A percentile compares a stretch with the other conserved stretches of the same genome.
Evolutionary conservation across 2,797 vertebrate species (phyloP).

Genomic region (Myotis vivesi): DNA sequence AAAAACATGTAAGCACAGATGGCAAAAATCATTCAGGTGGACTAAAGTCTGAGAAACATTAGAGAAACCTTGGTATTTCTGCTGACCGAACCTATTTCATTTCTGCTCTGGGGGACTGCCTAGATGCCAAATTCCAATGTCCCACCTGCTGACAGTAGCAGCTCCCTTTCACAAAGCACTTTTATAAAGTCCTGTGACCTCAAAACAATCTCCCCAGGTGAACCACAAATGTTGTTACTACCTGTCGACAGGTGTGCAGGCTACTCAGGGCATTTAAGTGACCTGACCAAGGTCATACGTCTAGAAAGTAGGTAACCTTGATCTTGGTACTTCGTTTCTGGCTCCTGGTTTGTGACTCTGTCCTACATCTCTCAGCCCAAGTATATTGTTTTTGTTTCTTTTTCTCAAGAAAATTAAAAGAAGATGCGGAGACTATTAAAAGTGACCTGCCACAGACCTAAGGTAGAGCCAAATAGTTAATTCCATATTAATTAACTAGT

Average conservation of each 20-base stretch:
- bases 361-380: not conserved
- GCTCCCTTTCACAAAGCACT: not conserved
- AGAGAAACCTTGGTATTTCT: not conserved
- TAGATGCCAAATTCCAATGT: not conserved
- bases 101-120: not conserved
- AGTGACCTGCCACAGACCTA: not conserved
- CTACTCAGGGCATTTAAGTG: not conserved
- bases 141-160: not conserved
- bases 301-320: not conserved
- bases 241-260: not conserved
- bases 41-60: not conserved
- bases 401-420: slow-evolving; percentile 6
- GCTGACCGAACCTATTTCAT: not conserved
- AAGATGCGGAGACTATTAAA: not conserved
- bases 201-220: not conserved
- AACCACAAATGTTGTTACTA: not conserved
- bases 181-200: not conserved
- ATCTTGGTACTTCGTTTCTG: not conserved
- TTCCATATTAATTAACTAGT: not conserved
- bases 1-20: not conserved
- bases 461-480: not conserved
- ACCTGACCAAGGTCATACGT: not conserved
- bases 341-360: not conserved
- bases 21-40: not conserved
- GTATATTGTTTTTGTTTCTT: not conserved